phyloP scores from a whole-genome alignment of 2,888 invertebrate genomes.

The Lasioglossum zephyrum region DNA sequence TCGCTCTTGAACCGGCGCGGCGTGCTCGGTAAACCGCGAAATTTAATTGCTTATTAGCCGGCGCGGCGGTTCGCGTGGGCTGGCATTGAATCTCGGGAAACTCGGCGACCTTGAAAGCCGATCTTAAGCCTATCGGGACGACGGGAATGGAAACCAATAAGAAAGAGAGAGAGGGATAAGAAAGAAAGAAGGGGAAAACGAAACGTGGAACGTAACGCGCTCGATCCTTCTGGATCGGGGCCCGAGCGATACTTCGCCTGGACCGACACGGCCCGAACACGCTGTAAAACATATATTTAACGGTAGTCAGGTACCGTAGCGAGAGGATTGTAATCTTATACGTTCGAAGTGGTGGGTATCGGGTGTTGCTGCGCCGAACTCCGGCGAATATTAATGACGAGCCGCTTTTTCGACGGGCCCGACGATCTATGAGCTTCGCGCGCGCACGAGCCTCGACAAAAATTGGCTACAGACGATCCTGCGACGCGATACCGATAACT shows the following conservation, averaged over 20 bases:
- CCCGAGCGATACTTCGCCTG: neutral
- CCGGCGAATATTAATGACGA: conserved; percentile 69
- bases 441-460: neutral
- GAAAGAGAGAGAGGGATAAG: neutral
- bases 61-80: conserved; percentile 11
- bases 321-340: conserved; percentile 71
- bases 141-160: neutral
- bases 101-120: conserved; percentile 63
- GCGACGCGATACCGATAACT: conserved; percentile 28
- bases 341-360: conserved; percentile 71
- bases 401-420: conserved; percentile 58
- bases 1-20: conserved; percentile 14
- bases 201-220: conserved; percentile 27
- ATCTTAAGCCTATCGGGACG: conserved; percentile 36
- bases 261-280: conserved; percentile 52
- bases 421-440: conserved; percentile 14
- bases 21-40: conserved; percentile 62
- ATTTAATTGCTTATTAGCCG: conserved; percentile 66
- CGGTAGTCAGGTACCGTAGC: conserved; percentile 73
- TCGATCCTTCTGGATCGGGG: conserved; percentile 47
- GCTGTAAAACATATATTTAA: conserved; percentile 73
- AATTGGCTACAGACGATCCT: neutral
- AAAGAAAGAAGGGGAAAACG: neutral
- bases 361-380: conserved; percentile 66
- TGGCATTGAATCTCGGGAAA: conserved; percentile 43